phyloP scores from a whole-genome alignment of 1,140 invertebrate genomes.

The Ctenoplectra terminalis region DNA sequence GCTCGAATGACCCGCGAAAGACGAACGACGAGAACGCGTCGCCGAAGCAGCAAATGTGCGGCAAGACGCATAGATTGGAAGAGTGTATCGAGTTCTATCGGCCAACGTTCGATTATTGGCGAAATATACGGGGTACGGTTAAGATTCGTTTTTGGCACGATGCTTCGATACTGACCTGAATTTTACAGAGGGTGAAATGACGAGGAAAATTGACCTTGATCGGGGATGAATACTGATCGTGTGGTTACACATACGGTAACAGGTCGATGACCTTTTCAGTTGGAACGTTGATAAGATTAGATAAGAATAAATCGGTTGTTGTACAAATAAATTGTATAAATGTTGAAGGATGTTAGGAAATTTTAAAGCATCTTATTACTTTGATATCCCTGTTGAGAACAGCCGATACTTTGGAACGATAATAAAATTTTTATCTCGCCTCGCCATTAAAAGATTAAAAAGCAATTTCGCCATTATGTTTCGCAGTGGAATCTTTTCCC shows the following conservation, averaged over 20 bases:
- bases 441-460: background rate
- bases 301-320: no score
- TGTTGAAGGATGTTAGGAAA: no score
- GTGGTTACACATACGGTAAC: no score
- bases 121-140: background rate
- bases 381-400: no score
- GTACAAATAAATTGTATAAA: no score
- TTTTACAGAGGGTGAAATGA: background rate
- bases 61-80: background rate
- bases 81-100: background rate
- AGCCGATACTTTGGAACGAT: background rate
- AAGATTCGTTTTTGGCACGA: constrained; percentile 2
- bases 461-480: background rate
- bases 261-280: background rate
- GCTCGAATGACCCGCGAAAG: constrained; percentile 53
- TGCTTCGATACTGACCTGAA: background rate
- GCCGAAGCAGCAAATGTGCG: constrained; percentile 33
- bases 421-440: background rate
- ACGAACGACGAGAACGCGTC: constrained; percentile 32
- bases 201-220: constrained; percentile 17
- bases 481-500: background rate
- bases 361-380: background rate
- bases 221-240: background rate
- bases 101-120: constrained; percentile 16
- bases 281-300: no score